Evolutionary conservation across 2,797 vertebrate genomes (phyloP).

Genomic region (Rhadinocentrus ornatus): DNA sequence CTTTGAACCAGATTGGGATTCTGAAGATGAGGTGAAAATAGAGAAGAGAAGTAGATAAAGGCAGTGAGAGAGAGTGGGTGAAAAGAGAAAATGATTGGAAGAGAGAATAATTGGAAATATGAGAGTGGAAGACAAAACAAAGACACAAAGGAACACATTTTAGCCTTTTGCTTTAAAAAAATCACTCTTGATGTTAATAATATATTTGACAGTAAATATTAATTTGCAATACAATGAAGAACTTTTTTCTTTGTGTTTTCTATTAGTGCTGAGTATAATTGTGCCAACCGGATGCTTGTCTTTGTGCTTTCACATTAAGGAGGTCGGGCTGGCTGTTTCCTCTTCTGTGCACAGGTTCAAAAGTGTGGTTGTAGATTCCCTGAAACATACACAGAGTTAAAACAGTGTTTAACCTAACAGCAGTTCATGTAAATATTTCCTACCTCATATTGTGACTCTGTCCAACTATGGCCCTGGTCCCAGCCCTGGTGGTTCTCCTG

Average conservation of each 20-base stretch:
- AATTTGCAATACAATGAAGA: constrained; percentile 9
- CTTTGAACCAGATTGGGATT: constrained; percentile 66
- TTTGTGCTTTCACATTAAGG: constrained; percentile 69
- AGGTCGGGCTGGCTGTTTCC: constrained; percentile 69
- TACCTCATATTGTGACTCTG: constrained; percentile 75
- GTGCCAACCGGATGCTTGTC: constrained; percentile 64
- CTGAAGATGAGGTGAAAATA: constrained; percentile 53
- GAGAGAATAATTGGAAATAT: constrained; percentile 32
- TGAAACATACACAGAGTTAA: constrained; percentile 45
- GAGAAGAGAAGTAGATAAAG: constrained; percentile 23
- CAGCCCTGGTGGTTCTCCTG: constrained; percentile 57
- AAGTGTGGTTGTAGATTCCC: constrained; percentile 67
- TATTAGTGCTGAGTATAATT: constrained; percentile 20
- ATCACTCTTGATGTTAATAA: constrained; percentile 31
- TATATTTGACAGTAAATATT: constrained; percentile 31
- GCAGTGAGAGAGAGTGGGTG: constrained; percentile 22
- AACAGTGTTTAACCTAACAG: neutral
- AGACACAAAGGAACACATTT: constrained; percentile 1
- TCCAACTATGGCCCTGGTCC: constrained; percentile 56
- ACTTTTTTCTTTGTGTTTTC: constrained; percentile 17
- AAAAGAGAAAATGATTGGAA: constrained; percentile 18
- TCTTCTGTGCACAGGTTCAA: constrained; percentile 56
- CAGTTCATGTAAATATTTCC: neutral
- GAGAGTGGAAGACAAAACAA: constrained; percentile 31
- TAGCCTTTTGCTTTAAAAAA: constrained; percentile 16